Evolutionary conservation across 2,888 invertebrate genomes (phyloP).

Genomic region (Lamproptera curius): DNA sequence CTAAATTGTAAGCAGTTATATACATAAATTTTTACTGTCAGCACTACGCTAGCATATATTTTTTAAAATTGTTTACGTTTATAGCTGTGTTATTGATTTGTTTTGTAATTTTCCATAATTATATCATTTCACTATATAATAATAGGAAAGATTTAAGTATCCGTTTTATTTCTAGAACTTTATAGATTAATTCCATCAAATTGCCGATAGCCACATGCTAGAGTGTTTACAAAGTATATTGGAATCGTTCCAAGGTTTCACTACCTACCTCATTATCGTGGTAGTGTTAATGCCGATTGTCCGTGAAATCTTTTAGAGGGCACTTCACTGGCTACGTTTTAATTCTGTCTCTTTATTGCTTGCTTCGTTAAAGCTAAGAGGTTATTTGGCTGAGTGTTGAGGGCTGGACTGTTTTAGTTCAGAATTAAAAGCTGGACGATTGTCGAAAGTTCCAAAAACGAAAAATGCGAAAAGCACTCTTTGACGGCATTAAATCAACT

Average conservation of each 20-base stretch:
- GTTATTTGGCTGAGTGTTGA: constrained; percentile 58
- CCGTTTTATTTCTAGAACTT: no score
- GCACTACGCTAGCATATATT: no score
- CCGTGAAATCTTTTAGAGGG: constrained; percentile 66
- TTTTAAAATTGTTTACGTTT: no score
- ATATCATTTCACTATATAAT: no score
- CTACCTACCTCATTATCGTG: constrained; percentile 61
- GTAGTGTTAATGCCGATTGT: constrained; percentile 64
- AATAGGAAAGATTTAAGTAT: no score
- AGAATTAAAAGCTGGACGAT: constrained; percentile 13
- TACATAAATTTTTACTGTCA: no score
- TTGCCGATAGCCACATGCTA: constrained; percentile 13
- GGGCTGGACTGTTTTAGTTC: constrained; percentile 28
- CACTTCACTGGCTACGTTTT: constrained; percentile 56
- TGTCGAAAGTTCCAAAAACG: constrained; percentile 3
- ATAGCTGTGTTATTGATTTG: no score
- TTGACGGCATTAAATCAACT: no score
- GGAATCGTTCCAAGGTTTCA: constrained; percentile 66
- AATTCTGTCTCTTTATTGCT: constrained; percentile 55
- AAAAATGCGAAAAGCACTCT: no score
- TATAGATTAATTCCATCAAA: constrained; percentile 24
- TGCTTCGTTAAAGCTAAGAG: constrained; percentile 67
- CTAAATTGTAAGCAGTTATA: no score
- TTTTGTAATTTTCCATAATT: no score
- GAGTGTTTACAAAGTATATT: constrained; percentile 59